Conservation (phyloP, 53 echinoderm and acorn worm species). For the Paelopatides confundens region DNA sequence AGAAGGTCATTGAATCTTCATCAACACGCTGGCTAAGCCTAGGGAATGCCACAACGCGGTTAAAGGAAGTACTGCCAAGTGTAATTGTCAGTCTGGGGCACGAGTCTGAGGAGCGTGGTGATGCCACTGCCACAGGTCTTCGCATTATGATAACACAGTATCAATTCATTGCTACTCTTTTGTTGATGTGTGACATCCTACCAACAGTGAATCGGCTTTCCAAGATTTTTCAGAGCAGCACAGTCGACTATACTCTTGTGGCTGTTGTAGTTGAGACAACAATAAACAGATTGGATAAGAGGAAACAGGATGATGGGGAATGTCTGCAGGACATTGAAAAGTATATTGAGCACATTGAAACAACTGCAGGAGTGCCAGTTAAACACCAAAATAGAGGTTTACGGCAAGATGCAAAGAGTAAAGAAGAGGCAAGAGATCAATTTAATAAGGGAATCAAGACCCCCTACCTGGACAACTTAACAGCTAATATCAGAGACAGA, state of each 20-base stretch:
- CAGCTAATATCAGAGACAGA: not conserved
- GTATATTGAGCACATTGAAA: not conserved
- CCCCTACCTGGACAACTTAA: not conserved
- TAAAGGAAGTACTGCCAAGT: conserved; percentile 41
- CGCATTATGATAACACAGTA: conserved; percentile 32
- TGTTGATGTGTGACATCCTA: conserved; percentile 53
- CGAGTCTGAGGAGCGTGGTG: conserved; percentile 60
- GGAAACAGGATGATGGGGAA: not conserved
- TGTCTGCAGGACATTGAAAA: conserved; percentile 1
- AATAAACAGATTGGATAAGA: not conserved
- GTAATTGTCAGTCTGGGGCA: conserved; percentile 54
- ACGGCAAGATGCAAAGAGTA: not conserved
- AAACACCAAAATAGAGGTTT: not conserved
- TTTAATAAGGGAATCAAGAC: not conserved
- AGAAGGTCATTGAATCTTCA: conserved; percentile 44
- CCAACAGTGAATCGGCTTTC: conserved; percentile 56
- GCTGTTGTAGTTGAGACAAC: not conserved
- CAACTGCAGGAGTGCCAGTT: not conserved
- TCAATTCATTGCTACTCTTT: conserved; percentile 56
- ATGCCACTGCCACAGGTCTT: conserved; percentile 56
- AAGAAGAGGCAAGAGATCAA: not conserved
- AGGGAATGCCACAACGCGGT: conserved; percentile 20
- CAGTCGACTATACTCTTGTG: not conserved
- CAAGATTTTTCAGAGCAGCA: not conserved
- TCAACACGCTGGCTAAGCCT: conserved; percentile 64